Evolutionary conservation across 2,113 vertebrate species (phyloP).

Genomic region (Corythornis vintsioides): DNA sequence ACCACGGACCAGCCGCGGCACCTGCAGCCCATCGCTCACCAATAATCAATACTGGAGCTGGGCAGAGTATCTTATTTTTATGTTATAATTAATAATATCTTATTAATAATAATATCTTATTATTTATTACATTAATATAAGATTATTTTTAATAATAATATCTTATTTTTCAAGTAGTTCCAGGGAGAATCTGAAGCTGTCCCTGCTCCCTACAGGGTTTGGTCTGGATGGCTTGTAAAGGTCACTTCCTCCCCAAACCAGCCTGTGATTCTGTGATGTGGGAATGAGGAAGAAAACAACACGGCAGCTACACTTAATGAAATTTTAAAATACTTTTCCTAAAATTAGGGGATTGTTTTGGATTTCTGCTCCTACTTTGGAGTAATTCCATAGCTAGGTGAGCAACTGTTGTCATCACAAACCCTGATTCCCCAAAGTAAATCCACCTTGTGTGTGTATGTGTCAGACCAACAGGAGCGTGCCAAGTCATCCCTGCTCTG

Average conservation of each 20-base stretch:
- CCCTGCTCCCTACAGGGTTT: neutral
- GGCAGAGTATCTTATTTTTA: no score
- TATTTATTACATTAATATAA: neutral
- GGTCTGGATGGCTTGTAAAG: neutral
- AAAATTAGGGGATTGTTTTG: neutral
- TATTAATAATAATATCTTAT: neutral
- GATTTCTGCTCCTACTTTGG: neutral
- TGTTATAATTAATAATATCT: no score
- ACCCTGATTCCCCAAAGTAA: neutral
- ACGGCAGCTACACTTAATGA: neutral
- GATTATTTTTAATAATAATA: no score
- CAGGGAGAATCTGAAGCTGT: neutral
- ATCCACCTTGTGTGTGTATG: rapidly evolving
- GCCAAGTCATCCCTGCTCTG: neutral
- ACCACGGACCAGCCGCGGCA: neutral
- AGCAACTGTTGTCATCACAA: rapidly evolving
- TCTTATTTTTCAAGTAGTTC: neutral
- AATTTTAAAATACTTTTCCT: neutral
- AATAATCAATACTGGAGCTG: no score
- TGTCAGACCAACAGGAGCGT: rapidly evolving
- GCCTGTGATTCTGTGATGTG: neutral
- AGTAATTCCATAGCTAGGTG: rapidly evolving
- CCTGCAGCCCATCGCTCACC: neutral
- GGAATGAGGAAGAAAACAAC: rapidly evolving
- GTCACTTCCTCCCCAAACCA: neutral